Evolutionary conservation across 2,113 vertebrate species (phyloP).

Genomic region (Aldabrachelys gigantea): DNA sequence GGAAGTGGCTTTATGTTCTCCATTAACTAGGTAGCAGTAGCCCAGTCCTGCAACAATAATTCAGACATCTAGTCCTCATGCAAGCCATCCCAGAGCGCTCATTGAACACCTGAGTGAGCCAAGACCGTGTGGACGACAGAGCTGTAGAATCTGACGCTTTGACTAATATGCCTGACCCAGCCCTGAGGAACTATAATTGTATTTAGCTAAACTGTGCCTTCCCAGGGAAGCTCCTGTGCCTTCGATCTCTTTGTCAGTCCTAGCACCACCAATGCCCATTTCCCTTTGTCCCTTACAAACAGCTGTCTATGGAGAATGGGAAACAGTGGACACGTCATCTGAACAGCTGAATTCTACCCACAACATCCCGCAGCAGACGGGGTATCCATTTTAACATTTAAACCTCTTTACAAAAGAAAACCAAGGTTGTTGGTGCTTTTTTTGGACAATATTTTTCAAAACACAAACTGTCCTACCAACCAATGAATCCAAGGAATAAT

Average conservation of each 20-base stretch:
- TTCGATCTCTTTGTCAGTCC: neutral
- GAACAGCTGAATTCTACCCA: neutral
- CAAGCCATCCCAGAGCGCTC: neutral
- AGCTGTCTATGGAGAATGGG: neutral
- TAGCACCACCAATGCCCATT: neutral
- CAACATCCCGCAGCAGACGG: neutral
- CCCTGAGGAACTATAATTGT: neutral
- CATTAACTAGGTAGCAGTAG: neutral
- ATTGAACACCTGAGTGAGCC: neutral
- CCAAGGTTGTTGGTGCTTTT: conserved; percentile 37
- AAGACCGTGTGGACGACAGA: neutral
- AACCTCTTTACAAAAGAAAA: neutral
- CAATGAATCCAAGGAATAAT: neutral
- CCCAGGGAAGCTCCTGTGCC: neutral
- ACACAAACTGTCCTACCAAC: neutral
- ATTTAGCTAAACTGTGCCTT: neutral
- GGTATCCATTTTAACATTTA: neutral
- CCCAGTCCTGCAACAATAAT: neutral
- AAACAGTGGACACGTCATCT: neutral
- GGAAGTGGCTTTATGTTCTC: neutral
- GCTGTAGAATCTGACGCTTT: neutral
- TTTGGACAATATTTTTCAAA: conserved; percentile 38
- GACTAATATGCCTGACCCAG: neutral
- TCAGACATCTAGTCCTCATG: neutral
- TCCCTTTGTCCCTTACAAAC: neutral